Conservation (phyloP, 2,797 vertebrate species). For the Cynodonichthys magdalenae region DNA sequence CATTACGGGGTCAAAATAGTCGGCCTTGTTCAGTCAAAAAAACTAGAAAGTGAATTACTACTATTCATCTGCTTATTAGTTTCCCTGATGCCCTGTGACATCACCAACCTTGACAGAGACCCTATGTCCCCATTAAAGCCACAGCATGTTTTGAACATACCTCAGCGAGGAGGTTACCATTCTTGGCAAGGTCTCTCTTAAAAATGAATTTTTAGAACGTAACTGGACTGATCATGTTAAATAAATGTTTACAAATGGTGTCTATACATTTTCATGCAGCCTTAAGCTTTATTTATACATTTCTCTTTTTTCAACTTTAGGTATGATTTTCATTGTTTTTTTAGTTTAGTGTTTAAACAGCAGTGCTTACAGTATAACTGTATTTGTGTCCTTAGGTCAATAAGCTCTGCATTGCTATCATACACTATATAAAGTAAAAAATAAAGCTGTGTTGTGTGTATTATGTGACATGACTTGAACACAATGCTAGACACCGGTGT, state of each 20-base stretch:
- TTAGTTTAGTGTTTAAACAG: constrained; percentile 6
- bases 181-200: too few species aligned
- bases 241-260: neutral
- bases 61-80: constrained; percentile 39
- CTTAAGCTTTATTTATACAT: too few species aligned
- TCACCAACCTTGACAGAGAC: constrained; percentile 21
- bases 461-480: constrained; percentile 35
- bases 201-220: too few species aligned
- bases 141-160: neutral
- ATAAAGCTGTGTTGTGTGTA: constrained; percentile 20
- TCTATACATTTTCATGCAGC: too few species aligned
- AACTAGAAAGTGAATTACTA: constrained; percentile 40
- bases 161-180: too few species aligned
- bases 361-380: constrained; percentile 53
- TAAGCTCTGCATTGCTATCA: constrained; percentile 45
- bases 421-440: constrained; percentile 39
- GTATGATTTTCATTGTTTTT: neutral
- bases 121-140: constrained; percentile 12
- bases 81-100: constrained; percentile 37
- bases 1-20: constrained; percentile 44
- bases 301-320: too few species aligned
- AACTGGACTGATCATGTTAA: too few species aligned
- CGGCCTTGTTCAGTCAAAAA: constrained; percentile 43
- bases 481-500: constrained; percentile 28
- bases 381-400: constrained; percentile 48